phyloP scores from a whole-genome alignment of 1,140 invertebrate species.

The Riptortus pedestris region DNA sequence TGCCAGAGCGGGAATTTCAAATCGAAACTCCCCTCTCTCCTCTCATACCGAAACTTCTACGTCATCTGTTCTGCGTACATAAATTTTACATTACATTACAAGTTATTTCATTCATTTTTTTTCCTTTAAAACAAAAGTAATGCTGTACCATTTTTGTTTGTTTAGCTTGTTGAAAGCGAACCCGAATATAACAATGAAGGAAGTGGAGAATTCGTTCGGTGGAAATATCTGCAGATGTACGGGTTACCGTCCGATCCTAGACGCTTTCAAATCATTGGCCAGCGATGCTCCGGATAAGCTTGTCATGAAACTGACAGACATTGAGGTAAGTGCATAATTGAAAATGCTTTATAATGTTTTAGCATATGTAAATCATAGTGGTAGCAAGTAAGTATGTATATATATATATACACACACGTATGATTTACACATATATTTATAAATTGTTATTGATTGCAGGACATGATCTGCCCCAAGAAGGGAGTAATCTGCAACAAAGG shows the following conservation, averaged over 20 bases:
- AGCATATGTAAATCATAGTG: too few species aligned
- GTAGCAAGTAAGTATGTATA: too few species aligned
- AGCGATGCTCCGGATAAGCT: slow-evolving; percentile 45
- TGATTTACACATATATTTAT: neutral
- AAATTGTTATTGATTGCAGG: slow-evolving; percentile 13
- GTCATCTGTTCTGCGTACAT: too few species aligned
- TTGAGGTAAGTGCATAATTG: too few species aligned
- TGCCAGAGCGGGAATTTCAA: too few species aligned
- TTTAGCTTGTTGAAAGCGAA: slow-evolving; percentile 29
- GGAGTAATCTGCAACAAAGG: slow-evolving; percentile 8
- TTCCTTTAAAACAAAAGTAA: too few species aligned
- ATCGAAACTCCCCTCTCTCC: too few species aligned
- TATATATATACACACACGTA: neutral
- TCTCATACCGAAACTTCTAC: too few species aligned
- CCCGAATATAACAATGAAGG: slow-evolving; percentile 53
- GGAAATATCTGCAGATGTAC: slow-evolving; percentile 86
- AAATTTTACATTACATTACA: too few species aligned
- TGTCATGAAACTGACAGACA: slow-evolving; percentile 33
- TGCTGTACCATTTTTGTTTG: too few species aligned
- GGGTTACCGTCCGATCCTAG: slow-evolving; percentile 79
- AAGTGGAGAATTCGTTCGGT: slow-evolving; percentile 48
- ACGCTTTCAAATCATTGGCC: slow-evolving; percentile 74
- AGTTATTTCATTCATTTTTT: too few species aligned
- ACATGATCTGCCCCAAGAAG: slow-evolving; percentile 25
- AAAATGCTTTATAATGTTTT: neutral